A percentile compares a stretch with the other conserved stretches of the same genome.
Evolutionary conservation across 2,797 vertebrate genomes (phyloP).

Genomic region (Rhynchonycteris naso): DNA sequence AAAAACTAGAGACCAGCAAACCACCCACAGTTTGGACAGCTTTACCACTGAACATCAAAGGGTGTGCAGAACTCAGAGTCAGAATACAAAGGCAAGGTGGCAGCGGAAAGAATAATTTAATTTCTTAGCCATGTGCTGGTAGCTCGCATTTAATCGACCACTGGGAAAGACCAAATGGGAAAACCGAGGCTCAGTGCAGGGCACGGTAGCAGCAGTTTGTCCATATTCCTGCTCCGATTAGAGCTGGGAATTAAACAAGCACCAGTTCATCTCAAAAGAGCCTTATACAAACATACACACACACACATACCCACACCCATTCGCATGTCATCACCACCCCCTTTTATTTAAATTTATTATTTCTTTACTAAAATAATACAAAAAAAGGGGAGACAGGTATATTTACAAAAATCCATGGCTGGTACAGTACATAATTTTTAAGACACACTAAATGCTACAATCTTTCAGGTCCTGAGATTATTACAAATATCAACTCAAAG

Average conservation of each 20-base stretch:
- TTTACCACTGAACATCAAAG: neutral
- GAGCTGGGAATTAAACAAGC: constrained; percentile 85
- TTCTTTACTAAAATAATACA: constrained; percentile 87
- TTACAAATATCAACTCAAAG: constrained; percentile 87
- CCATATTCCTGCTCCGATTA: constrained; percentile 82
- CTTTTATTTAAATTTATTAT: constrained; percentile 81
- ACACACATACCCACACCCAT: constrained; percentile 66
- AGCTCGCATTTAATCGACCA: neutral
- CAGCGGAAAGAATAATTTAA: neutral
- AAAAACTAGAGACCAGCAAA: constrained; percentile 19
- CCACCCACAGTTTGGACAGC: neutral
- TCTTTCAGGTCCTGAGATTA: constrained; percentile 92
- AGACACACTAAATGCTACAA: constrained; percentile 92
- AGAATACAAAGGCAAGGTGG: neutral
- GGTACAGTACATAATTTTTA: constrained; percentile 91
- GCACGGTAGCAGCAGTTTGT: constrained; percentile 84
- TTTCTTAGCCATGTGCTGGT: neutral
- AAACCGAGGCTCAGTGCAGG: constrained; percentile 72
- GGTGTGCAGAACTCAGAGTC: neutral
- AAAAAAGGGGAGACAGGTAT: constrained; percentile 86
- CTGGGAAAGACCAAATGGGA: neutral
- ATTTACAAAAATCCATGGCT: constrained; percentile 91
- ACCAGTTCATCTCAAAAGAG: constrained; percentile 86
- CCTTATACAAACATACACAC: constrained; percentile 79
- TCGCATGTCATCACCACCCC: constrained; percentile 69